phyloP scores from a whole-genome alignment of 2,888 invertebrate species.

The Athrips mouffetella region DNA sequence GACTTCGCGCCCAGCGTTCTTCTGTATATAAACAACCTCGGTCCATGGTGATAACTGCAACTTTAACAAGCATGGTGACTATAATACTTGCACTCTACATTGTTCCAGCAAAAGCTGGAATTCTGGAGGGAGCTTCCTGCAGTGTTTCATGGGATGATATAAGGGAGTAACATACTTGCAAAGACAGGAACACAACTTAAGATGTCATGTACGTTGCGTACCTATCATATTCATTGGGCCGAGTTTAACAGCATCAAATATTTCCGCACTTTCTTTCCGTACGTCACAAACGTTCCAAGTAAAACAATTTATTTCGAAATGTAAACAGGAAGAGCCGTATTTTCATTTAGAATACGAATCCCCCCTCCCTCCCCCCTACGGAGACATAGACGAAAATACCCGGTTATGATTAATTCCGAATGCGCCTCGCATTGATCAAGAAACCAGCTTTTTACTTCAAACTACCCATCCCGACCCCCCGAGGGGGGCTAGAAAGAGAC shows the following conservation, averaged over 20 bases:
- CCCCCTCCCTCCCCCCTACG: conserved; percentile 40
- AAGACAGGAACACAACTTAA: too few species aligned
- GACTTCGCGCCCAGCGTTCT: too few species aligned
- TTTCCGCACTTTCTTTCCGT: conserved; percentile 16
- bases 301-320: conserved; percentile 78
- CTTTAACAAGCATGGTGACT: too few species aligned
- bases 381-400: conserved; percentile 75
- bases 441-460: conserved; percentile 76
- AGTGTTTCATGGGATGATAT: too few species aligned
- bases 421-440: conserved; percentile 78
- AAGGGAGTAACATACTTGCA: too few species aligned
- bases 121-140: too few species aligned
- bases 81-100: too few species aligned
- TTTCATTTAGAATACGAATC: conserved; percentile 78
- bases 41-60: too few species aligned
- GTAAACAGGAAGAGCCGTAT: conserved; percentile 78
- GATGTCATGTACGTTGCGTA: too few species aligned
- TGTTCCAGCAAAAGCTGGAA: too few species aligned
- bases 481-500: conserved; percentile 60
- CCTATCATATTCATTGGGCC: neutral
- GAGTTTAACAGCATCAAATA: neutral
- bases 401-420: conserved; percentile 78
- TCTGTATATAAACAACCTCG: too few species aligned
- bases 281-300: conserved; percentile 62
- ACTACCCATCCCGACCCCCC: conserved; percentile 67